phyloP scores from a whole-genome alignment of 2,113 vertebrate species.

The Lagenorhynchus albirostris region DNA sequence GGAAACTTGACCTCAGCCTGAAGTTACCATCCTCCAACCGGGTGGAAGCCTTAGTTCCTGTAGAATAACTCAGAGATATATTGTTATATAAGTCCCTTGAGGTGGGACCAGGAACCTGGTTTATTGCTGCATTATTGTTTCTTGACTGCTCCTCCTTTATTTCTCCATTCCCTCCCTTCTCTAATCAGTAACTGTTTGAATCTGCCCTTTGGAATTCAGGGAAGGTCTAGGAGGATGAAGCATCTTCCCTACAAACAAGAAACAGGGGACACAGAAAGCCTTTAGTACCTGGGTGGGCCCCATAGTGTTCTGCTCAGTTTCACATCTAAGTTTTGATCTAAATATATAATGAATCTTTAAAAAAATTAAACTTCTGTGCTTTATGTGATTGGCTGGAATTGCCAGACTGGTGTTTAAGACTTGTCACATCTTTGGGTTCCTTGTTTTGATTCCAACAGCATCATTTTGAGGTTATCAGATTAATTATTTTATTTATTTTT shows the following conservation, averaged over 20 bases:
- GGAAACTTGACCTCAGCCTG: background rate
- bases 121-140: background rate
- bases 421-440: background rate
- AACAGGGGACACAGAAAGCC: background rate
- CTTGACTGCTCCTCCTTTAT: background rate
- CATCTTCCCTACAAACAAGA: background rate
- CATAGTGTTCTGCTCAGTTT: background rate
- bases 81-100: background rate
- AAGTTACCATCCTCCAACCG: background rate
- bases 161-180: background rate
- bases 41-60: background rate
- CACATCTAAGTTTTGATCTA: background rate
- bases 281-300: background rate
- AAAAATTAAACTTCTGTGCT: background rate
- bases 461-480: background rate
- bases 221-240: background rate
- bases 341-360: background rate
- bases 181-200: background rate
- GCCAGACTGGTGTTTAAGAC: background rate
- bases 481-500: background rate
- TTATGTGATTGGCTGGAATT: background rate
- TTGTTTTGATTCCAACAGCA: background rate
- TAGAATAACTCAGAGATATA: background rate
- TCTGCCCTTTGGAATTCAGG: background rate
- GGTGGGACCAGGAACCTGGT: background rate